Conservation (phyloP, 2,888 invertebrate genomes). For the Drosophila parthenogenetica region DNA sequence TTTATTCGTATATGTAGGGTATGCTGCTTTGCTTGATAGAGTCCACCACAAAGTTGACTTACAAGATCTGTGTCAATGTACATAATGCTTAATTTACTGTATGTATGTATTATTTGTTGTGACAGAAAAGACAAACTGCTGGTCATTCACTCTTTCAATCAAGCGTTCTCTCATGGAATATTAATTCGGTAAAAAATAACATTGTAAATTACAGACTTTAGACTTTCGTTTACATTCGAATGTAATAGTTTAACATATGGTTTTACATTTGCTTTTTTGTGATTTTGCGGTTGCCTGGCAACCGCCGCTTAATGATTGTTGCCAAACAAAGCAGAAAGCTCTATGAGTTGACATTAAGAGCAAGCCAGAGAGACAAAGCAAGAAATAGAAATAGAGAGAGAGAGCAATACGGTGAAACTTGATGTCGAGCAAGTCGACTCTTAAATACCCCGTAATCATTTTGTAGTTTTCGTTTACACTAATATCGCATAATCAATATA, state of each 20-base stretch:
- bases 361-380: background rate
- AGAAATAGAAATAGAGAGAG: background rate
- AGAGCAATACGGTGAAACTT: too few species aligned
- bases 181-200: background rate
- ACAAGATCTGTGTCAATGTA: slow-evolving; percentile 4
- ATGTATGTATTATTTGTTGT: background rate
- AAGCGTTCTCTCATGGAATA: background rate
- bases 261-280: background rate
- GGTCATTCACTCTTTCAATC: slow-evolving; percentile 1
- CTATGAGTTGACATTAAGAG: slow-evolving; percentile 40
- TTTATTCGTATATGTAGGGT: background rate
- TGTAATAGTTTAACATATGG: background rate
- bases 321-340: slow-evolving; percentile 24
- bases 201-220: slow-evolving; percentile 5
- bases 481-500: too few species aligned
- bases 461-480: too few species aligned
- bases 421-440: too few species aligned
- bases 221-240: background rate
- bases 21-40: background rate
- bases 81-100: background rate
- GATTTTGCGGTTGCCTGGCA: slow-evolving; percentile 16
- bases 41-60: background rate
- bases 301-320: slow-evolving; percentile 12
- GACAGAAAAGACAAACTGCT: background rate
- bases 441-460: too few species aligned